Evolutionary conservation across 1,140 invertebrate genomes (phyloP).

Genomic region (Pseudomyrmex flavicornis): DNA sequence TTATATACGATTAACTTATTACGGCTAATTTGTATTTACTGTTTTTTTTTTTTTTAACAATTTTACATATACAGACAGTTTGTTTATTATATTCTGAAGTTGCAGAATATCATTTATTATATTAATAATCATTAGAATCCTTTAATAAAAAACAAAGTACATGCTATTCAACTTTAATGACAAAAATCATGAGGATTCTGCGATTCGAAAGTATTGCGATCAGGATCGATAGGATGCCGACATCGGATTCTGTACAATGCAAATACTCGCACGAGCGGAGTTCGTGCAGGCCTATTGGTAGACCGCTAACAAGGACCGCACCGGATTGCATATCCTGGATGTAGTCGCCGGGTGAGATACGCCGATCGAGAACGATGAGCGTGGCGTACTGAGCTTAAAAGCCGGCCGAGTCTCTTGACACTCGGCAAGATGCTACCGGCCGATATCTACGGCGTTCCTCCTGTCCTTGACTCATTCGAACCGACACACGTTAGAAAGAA

Average conservation of each 20-base stretch:
- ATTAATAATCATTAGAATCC: not conserved
- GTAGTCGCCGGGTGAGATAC: constrained; percentile 58
- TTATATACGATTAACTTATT: not conserved
- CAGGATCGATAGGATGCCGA: constrained; percentile 33
- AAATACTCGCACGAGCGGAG: constrained; percentile 77
- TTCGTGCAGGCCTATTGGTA: constrained; percentile 79
- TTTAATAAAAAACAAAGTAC: not conserved
- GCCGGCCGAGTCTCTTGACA: constrained; percentile 75
- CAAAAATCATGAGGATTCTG: constrained; percentile 4
- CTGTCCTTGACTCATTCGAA: constrained; percentile 71
- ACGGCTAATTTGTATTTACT: not conserved
- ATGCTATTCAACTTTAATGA: not conserved
- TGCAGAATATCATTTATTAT: not conserved
- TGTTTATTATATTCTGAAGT: not conserved
- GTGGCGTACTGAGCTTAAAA: constrained; percentile 78
- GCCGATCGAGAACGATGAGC: constrained; percentile 70
- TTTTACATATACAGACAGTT: not conserved
- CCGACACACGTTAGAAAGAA: constrained; percentile 53
- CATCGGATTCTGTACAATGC: constrained; percentile 70
- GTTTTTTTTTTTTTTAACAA: not conserved
- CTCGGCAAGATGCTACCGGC: constrained; percentile 79
- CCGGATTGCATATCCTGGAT: constrained; percentile 63
- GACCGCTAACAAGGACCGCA: constrained; percentile 80
- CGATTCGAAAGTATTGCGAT: constrained; percentile 30
- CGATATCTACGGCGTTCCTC: constrained; percentile 78